Evolutionary conservation across 2,113 vertebrate species (phyloP), one percentile per base, ranked within the genome.

Genomic region (Prunella himalayana): DNA sequence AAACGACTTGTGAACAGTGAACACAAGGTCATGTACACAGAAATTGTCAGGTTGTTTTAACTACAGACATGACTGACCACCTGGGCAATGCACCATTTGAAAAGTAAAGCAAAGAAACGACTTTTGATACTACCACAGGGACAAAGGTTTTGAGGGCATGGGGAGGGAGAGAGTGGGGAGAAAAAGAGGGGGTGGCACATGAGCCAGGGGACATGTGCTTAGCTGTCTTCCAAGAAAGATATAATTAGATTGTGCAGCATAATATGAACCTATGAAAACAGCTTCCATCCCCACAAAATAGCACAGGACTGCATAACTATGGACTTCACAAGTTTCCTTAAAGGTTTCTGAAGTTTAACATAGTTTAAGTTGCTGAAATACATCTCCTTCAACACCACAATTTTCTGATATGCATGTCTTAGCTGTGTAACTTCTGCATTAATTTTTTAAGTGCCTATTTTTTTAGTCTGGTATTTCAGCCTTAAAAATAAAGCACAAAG

Each of bases 181-280:
- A 84, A 45, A 56, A 54, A 85, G 49, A 76, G 39, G 23, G 77
- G 51, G 50, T 35, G 47, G 47, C 3, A 2, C 1, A 9, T 44
- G 39, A 96, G 68, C 54, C 71, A 70, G 51, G 53, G n/a, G 61
- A 90, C 91, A 87, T 2, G 2, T 73, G 82, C 66, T 82, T 61
- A 66, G 61, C 53, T 56, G 53, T 59, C 83, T 91, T 91, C 91
- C 78, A 91, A 88, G 90, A 92, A 94, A 94, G 95, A 90, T 95
- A 91, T 71, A 94, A 91, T 94, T 95, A 94, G 90, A 94, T n/a
- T 8, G 1, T 37, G 72, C 60, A 64, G 70, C 2, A 18, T 37
- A 61, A 59, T 77, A 76, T 27, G 51, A 65, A 92, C 84, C 60
- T 66, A 82, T 3, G 41, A 88, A 94, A 92, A 65, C 75, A 76